Percentiles rank a stretch among this genome's conserved stretches.
phyloP scores from a whole-genome alignment of 2,797 vertebrate genomes.

The Peromyscus eremicus region DNA sequence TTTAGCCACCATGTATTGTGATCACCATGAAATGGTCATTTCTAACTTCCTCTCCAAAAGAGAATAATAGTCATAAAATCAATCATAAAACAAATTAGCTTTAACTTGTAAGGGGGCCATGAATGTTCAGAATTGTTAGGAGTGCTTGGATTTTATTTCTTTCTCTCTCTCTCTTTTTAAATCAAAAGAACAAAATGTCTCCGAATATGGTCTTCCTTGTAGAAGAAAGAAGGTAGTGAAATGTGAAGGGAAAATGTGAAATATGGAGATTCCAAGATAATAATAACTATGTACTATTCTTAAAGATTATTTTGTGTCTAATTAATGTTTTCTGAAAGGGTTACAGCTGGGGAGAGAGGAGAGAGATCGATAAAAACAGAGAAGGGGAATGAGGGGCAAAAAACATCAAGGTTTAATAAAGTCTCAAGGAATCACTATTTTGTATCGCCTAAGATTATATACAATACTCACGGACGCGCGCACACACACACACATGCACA shows the following conservation, averaged over 20 bases:
- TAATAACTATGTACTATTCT: constrained; percentile 1
- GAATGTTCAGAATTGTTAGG: background rate
- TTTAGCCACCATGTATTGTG: background rate
- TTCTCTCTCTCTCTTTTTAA: background rate
- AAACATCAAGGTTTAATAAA: background rate
- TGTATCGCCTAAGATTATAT: background rate
- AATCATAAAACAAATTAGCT: constrained; percentile 32
- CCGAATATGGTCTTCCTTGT: background rate
- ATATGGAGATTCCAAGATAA: background rate
- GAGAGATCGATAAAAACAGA: background rate
- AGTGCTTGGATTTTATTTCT: background rate
- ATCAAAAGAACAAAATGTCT: background rate
- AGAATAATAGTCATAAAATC: background rate
- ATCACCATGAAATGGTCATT: background rate
- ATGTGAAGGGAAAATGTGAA: background rate
- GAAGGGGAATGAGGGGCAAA: background rate
- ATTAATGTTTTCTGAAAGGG: constrained; percentile 10
- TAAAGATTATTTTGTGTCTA: constrained; percentile 36
- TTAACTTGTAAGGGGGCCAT: background rate
- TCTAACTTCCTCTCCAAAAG: constrained; percentile 42
- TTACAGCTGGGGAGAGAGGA: background rate
- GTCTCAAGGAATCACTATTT: background rate
- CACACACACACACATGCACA: background rate
- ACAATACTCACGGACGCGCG: background rate
- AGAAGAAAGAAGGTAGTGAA: background rate